phyloP scores from a whole-genome alignment of 2,113 vertebrate genomes.

The Oreochromis tanganicae region DNA sequence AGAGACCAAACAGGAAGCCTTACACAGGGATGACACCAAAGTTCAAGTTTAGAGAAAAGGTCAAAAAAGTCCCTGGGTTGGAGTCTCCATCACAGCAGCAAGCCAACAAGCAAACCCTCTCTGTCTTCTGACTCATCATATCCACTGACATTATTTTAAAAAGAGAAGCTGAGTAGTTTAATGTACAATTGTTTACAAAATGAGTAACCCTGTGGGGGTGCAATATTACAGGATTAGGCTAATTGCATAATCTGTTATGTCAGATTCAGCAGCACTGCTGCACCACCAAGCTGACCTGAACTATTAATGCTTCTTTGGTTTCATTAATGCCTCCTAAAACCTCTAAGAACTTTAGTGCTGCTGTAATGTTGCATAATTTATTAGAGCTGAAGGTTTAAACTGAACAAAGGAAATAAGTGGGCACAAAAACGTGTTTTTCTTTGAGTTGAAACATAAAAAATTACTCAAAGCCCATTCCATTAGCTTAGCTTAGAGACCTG shows the following conservation, averaged over 20 bases:
- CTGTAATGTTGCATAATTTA: background rate
- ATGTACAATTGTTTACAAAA: constrained; percentile 18
- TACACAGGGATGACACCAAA: constrained; percentile 23
- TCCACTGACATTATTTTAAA: background rate
- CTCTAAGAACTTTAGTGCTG: background rate
- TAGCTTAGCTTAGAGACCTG: background rate
- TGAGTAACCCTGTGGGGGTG: background rate
- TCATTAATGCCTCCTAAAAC: background rate
- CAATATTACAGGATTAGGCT: background rate
- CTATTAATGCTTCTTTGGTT: background rate
- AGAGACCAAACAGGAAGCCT: constrained; percentile 62
- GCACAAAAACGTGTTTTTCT: background rate
- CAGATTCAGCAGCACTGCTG: background rate
- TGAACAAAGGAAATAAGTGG: background rate
- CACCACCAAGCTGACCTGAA: background rate
- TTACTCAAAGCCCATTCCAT: background rate
- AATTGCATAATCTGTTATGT: background rate
- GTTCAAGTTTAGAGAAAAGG: constrained; percentile 1
- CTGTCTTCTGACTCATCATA: background rate
- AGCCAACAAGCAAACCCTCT: background rate
- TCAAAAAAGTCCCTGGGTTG: background rate
- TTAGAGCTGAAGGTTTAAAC: background rate
- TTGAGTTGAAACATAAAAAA: background rate
- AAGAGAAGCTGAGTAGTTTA: background rate
- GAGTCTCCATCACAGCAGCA: background rate